These are phyloP conservation scores for Trichomycterus rosablanca DNA, from an alignment of 2,113 vertebrate species.

Conservation along the genomic window DNA sequence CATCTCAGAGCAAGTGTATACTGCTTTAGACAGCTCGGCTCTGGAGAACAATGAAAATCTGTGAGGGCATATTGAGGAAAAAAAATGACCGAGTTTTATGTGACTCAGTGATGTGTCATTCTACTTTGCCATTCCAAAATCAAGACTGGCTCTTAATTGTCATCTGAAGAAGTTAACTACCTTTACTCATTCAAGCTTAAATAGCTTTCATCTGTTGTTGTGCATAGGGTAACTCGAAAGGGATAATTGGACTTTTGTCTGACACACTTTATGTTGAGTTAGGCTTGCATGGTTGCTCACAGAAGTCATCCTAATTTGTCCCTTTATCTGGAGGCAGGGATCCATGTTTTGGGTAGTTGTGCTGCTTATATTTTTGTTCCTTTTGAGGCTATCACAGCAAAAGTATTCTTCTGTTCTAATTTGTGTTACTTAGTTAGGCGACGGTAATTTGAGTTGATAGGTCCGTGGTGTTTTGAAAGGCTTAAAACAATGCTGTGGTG, in stretches of 20 bases:
- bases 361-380: conserved; percentile 60
- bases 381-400: conserved; percentile 83
- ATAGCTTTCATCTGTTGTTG: not conserved
- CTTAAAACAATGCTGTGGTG: conserved; percentile 77
- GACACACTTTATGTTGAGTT: conserved; percentile 54
- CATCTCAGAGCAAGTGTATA: conserved; percentile 62
- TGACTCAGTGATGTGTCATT: conserved; percentile 19
- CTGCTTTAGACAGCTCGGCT: conserved; percentile 68
- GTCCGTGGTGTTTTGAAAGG: conserved; percentile 83
- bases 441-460: conserved; percentile 88
- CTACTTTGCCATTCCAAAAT: conserved; percentile 3
- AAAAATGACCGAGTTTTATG: conserved; percentile 26
- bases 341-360: conserved; percentile 58
- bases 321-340: conserved; percentile 49
- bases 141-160: not conserved
- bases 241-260: conserved; percentile 57
- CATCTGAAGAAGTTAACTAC: conserved; percentile 3
- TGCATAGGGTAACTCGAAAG: conserved; percentile 49
- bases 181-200: conserved; percentile 5
- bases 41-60: conserved; percentile 56
- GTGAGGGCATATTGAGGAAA: conserved; percentile 29
- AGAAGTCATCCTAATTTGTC: conserved; percentile 66
- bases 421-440: conserved; percentile 89
- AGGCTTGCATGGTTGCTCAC: conserved; percentile 58
- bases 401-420: conserved; percentile 89